A percentile compares a stretch with the other conserved stretches of the same genome.
Conservation (phyloP, 2,113 vertebrate species). For the Dasyprocta punctata region DNA sequence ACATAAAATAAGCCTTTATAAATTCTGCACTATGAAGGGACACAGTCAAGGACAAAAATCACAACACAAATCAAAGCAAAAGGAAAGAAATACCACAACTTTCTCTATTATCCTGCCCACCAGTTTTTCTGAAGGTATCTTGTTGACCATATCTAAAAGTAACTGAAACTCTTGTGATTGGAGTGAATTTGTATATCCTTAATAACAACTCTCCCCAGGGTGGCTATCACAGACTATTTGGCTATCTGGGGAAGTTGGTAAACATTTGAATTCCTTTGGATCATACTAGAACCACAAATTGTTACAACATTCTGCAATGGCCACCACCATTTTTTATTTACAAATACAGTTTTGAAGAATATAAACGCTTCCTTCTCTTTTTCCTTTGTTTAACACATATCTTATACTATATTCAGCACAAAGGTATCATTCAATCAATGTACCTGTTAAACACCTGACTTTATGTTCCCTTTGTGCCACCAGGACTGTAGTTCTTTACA, state of each 20-base stretch:
- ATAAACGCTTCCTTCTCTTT: accelerated
- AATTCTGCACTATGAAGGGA: neutral
- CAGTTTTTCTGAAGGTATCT: neutral
- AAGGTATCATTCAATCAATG: neutral
- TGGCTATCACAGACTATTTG: neutral
- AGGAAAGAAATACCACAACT: neutral
- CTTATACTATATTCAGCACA: neutral
- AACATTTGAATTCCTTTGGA: neutral
- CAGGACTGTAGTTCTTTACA: neutral
- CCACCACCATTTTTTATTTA: neutral
- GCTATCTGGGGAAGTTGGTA: neutral
- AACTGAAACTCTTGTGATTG: neutral
- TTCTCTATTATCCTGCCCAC: neutral
- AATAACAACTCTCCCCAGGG: neutral
- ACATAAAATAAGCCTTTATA: neutral
- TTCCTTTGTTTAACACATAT: neutral
- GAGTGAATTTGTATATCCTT: neutral
- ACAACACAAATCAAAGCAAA: neutral
- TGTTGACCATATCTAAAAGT: neutral
- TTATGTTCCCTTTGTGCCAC: neutral
- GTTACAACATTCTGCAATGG: neutral
- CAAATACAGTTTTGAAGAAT: neutral
- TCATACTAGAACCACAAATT: neutral
- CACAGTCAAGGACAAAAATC: neutral
- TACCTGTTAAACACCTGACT: neutral